Conservation (phyloP, 2,888 invertebrate genomes). For the Dascillus cervinus region DNA sequence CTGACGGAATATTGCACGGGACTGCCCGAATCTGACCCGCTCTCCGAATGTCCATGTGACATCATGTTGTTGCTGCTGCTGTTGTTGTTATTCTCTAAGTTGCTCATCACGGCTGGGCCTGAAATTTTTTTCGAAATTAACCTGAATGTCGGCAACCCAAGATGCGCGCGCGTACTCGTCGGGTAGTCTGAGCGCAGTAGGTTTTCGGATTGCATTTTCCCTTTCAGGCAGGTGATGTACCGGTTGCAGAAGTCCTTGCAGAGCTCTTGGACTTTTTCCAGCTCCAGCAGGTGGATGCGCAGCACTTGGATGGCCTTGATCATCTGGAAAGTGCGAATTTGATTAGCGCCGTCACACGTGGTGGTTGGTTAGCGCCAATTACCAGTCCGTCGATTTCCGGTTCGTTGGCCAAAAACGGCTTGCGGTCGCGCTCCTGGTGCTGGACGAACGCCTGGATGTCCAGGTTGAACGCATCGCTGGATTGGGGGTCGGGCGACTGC, state of each 20-base stretch:
- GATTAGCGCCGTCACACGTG: no score
- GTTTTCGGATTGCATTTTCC: constrained; percentile 86
- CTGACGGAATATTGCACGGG: constrained; percentile 43
- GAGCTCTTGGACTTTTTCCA: constrained; percentile 90
- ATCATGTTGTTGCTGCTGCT: constrained; percentile 44
- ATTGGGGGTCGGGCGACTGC: constrained; percentile 73
- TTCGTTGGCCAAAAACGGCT: constrained; percentile 82
- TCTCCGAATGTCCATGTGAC: constrained; percentile 40
- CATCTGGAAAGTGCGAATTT: no score
- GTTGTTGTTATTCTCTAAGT: constrained; percentile 39
- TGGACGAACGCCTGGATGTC: constrained; percentile 85
- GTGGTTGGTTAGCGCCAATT: no score
- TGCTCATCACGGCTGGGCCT: constrained; percentile 42
- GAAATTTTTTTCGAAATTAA: no score
- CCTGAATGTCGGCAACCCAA: no score
- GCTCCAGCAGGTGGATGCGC: constrained; percentile 82
- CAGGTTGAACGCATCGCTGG: constrained; percentile 78
- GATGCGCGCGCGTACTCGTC: constrained; percentile 45
- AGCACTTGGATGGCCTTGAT: constrained; percentile 84
- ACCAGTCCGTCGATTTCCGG: constrained; percentile 93
- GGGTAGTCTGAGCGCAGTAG: constrained; percentile 73
- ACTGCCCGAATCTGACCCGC: constrained; percentile 45
- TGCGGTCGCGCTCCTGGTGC: constrained; percentile 78
- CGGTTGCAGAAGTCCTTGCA: constrained; percentile 93
- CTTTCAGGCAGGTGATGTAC: constrained; percentile 84